phyloP scores from a whole-genome alignment of 2,888 invertebrate genomes.

The Spodoptera picta region DNA sequence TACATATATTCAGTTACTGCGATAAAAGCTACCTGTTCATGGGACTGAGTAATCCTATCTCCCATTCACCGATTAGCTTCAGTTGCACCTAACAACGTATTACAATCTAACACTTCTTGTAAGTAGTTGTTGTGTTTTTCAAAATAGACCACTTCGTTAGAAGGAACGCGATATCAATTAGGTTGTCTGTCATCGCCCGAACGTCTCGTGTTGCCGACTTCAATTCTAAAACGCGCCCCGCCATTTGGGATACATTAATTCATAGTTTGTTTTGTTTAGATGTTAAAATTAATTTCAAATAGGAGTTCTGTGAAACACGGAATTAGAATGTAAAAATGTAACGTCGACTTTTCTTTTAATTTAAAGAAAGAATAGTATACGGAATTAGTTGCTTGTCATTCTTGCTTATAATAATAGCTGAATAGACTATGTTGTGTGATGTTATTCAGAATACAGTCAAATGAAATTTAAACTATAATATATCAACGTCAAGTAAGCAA shows the following conservation, averaged over 20 bases:
- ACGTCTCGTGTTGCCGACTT: constrained; percentile 72
- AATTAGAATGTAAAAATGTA: constrained; percentile 40
- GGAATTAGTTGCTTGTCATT: constrained; percentile 33
- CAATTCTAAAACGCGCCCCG: constrained; percentile 61
- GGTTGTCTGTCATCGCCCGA: constrained; percentile 74
- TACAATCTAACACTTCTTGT: constrained; percentile 33
- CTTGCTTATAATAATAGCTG: constrained; percentile 11
- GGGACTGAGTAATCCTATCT: constrained; percentile 5
- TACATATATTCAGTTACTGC: no score
- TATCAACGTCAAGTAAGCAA: constrained; percentile 26
- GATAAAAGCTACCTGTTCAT: background rate
- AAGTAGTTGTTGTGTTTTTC: constrained; percentile 56
- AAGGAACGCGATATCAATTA: constrained; percentile 84
- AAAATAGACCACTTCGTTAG: constrained; percentile 77
- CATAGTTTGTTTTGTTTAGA: constrained; percentile 63
- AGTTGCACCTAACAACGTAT: constrained; percentile 27
- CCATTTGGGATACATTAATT: constrained; percentile 67
- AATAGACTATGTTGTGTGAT: constrained; percentile 15
- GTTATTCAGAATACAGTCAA: constrained; percentile 20
- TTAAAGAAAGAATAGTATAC: constrained; percentile 32
- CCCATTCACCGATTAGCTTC: constrained; percentile 14
- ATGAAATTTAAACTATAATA: constrained; percentile 3
- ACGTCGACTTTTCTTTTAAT: constrained; percentile 24
- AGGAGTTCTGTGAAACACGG: constrained; percentile 46
- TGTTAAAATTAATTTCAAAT: constrained; percentile 62